A percentile compares a stretch with the other conserved stretches of the same genome.
These are phyloP conservation scores for Terrapene triunguis DNA, from an alignment of 2,113 vertebrate genomes.

Conservation along the genomic window DNA sequence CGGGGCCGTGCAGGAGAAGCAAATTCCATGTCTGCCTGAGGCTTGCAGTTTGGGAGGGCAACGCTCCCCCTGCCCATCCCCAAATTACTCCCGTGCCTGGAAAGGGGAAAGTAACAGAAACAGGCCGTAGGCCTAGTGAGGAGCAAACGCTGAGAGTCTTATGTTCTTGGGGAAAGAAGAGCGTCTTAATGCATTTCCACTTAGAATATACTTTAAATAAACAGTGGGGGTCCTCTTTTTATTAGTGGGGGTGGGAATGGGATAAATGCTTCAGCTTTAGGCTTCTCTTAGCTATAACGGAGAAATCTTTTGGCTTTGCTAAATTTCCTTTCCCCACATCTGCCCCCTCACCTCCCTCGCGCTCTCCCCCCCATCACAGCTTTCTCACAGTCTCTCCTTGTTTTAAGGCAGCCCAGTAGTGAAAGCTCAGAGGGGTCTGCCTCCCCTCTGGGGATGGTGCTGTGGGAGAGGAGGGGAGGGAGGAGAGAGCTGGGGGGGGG, in stretches of 20 bases:
- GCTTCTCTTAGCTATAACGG: neutral
- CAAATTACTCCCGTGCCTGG: no score
- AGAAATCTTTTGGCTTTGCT: rapidly evolving
- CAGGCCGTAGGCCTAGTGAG: no score
- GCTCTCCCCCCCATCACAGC: neutral
- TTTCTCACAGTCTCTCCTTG: neutral
- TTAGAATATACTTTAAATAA: neutral
- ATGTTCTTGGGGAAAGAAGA: neutral
- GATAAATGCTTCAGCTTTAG: rapidly evolving
- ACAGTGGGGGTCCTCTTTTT: neutral
- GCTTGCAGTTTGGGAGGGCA: no score
- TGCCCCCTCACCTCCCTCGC: neutral
- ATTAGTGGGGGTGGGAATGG: neutral
- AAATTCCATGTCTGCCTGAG: no score
- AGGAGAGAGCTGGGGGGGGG: neutral
- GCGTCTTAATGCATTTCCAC: neutral
- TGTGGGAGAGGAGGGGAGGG: rapidly evolving
- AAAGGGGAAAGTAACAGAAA: neutral
- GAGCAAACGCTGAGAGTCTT: neutral
- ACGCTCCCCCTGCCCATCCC: no score
- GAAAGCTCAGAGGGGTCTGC: constrained; percentile 31
- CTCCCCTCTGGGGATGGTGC: neutral
- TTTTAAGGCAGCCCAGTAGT: neutral
- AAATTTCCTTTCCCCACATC: neutral
- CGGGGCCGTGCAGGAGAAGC: no score